Conservation (phyloP, 2,888 invertebrate species). For the Linnaemya tessellans region DNA sequence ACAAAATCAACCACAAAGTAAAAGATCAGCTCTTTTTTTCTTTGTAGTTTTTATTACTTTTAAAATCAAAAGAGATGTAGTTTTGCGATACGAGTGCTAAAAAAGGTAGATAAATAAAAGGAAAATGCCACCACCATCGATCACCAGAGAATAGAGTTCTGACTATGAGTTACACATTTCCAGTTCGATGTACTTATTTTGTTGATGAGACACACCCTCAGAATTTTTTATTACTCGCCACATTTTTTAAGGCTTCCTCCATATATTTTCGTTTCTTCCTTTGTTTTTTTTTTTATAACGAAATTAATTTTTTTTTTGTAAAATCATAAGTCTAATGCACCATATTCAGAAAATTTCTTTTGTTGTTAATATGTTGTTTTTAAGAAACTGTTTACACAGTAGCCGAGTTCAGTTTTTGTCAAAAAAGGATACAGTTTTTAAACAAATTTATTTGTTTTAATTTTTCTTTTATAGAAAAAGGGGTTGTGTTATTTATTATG, state of each 20-base stretch:
- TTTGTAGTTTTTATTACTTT: conserved; percentile 33
- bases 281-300: conserved; percentile 8
- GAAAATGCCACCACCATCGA: conserved; percentile 53
- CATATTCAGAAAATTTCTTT: conserved; percentile 47
- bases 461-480: conserved; percentile 6
- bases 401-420: conserved; percentile 12
- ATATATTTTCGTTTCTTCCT: not conserved
- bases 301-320: conserved; percentile 9
- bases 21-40: conserved; percentile 44
- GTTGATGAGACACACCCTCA: conserved; percentile 67
- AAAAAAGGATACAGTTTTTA: conserved; percentile 25
- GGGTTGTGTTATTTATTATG: not conserved
- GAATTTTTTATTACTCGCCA: conserved; percentile 61
- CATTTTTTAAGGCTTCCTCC: conserved; percentile 13
- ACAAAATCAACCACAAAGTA: conserved; percentile 51
- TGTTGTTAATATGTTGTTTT: conserved; percentile 35
- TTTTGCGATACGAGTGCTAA: conserved; percentile 28
- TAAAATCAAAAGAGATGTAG: conserved; percentile 20
- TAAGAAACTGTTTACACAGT: conserved; percentile 59
- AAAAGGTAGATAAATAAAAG: conserved; percentile 14
- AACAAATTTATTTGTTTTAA: conserved; percentile 45
- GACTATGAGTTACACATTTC: conserved; percentile 20
- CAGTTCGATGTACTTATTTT: conserved; percentile 27
- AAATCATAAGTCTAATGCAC: conserved; percentile 53
- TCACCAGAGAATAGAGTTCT: not conserved